Base-by-base conservation (phyloP, 2,888 invertebrate species). In the Nomada ruficornis region DNA sequence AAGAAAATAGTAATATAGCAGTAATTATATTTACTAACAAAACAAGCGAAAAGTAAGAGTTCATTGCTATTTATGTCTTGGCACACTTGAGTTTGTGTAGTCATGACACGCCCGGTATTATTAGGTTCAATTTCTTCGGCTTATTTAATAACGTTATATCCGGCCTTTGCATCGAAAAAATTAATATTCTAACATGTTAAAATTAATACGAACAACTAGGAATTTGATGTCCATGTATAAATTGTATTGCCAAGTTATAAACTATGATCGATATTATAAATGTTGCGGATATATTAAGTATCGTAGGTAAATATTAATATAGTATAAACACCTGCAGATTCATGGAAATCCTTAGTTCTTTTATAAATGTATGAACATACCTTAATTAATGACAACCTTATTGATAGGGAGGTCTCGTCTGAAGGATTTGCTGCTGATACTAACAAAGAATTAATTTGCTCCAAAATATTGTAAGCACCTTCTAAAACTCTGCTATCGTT, bases 301-400 rank as follows among this genome's bases (percentile, higher is more conserved):
- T 47, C 47, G 13, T 47, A 47, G 15, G 23, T 26, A 2, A 55
- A 54, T 42, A 13, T 47, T 63, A 42, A 47, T 36, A 10, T 18
- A 18, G 15, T 42, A 15, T 20, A 42, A 64, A n/a, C 11, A 50
- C 36, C 23, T 47, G n/a, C 2, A 13, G 3, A 0, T 44, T 42
- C 23, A 18, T 36, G 11, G 15, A 69, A 64, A 15, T 15, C 9
- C 9, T 26, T 5, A 50, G n/a, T 7, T 20, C 36, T 11, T 59
- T 50, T 44, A n/a, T n/a, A 42, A 65, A 42, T 42, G 15, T 5
- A 52, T 75, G 15, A 23, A 89, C 91, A 89, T 90, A 96, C 96
- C 95, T 96, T 95, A 85, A 96, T 95, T 89, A 96, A 95, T 80
- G 96, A 96, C 84, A 96, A 94, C 62, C 96, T 94, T 79, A 96